These are phyloP conservation scores for Panurus biarmicus DNA, from an alignment of 2,113 vertebrate genomes.

Conservation along the genomic window DNA sequence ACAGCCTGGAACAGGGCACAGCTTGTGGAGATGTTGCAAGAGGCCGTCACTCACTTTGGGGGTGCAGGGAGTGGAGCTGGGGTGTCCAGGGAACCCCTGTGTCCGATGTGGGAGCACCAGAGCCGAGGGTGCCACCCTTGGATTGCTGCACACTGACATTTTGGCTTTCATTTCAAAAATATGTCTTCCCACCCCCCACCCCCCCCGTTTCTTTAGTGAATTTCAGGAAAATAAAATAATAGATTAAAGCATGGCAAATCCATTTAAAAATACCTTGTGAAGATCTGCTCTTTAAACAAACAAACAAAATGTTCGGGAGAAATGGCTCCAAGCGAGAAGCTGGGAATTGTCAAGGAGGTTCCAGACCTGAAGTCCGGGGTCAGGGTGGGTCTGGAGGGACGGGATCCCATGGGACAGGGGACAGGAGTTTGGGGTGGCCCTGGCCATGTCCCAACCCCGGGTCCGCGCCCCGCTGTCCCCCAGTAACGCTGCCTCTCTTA, in stretches of 20 bases:
- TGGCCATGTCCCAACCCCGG: background rate
- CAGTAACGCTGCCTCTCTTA: background rate
- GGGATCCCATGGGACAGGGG: background rate
- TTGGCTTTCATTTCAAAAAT: background rate
- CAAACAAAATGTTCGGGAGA: background rate
- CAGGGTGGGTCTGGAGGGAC: background rate
- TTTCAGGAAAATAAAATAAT: background rate
- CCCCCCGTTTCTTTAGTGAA: background rate
- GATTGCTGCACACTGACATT: background rate
- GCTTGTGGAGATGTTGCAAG: background rate
- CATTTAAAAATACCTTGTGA: background rate
- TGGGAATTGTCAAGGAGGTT: background rate
- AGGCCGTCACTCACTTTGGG: background rate
- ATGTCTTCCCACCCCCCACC: no score
- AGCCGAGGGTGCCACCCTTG: background rate
- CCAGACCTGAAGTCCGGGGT: background rate
- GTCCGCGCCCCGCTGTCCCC: background rate
- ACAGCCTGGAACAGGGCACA: background rate
- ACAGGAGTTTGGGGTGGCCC: background rate
- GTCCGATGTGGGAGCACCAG: background rate
- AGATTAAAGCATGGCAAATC: background rate
- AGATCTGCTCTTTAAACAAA: background rate
- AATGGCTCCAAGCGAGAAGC: background rate
- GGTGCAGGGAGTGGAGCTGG: background rate
- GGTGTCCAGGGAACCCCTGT: background rate